Base-by-base conservation (phyloP, 2,888 invertebrate genomes). In the Panzeria rudis region DNA sequence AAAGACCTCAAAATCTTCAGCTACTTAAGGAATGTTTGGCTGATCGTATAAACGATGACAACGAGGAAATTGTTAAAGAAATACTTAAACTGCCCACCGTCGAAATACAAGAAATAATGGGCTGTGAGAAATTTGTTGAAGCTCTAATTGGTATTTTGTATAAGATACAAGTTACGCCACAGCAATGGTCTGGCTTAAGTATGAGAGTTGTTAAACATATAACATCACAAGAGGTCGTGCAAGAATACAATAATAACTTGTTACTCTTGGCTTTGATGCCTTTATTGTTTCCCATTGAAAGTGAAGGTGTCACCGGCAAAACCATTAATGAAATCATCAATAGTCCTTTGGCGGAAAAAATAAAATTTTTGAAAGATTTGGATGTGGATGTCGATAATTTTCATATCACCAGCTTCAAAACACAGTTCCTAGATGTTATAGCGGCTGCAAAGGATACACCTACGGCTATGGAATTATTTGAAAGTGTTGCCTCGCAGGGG, bases 31-130 rank as follows among this genome's bases (percentile, higher is more conserved):
- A 94, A 71, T 94, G 95, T 0, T 92, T 97, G 7, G 89, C 94
- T 3, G 95, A 94, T 87, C 94, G 96, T 82, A 93, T 97, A 3
- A 93, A 93, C 68, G 97, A 97, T 91, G 95, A 96, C 17, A 94
- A 94, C 87, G 92, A 93, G 0, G 91, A 93, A 64, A 95, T 97
- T 1, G 94, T 96, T 0, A 89, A 90, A 23, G 94, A 94, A 50
- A 92, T 94, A 54, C 91, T 95, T 4, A 92, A 93, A 25, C 92
- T 95, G 35, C 75, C 90, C 20, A 91, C 94, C 0, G 87, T 88
- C 0, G 83, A 89, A 2, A 89, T 93, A 7, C 88, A 92, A 41
- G 91, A 93, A 61, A 88, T 94, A 17, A 88, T 95, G 13, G 93
- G 93, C 68, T 92, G 92, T 76, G 88, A 89, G 3, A 90, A 93